These are phyloP conservation scores for Drosophila sturtevanti DNA, from an alignment of 1,140 invertebrate species.

Conservation along the genomic window DNA sequence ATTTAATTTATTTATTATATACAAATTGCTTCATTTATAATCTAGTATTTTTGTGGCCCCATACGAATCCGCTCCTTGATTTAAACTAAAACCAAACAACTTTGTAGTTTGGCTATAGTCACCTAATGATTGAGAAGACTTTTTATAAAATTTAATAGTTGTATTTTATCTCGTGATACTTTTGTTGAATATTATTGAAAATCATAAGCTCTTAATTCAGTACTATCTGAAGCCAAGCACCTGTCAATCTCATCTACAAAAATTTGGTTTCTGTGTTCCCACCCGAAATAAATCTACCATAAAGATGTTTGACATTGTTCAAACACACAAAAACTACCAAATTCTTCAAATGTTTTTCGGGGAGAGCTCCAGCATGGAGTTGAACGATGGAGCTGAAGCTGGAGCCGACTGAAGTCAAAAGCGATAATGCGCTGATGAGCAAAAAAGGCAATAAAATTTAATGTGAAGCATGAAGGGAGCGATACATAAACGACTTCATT, in stretches of 20 bases:
- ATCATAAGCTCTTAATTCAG: constrained; percentile 41
- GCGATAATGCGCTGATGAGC: constrained; percentile 43
- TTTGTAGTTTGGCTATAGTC: no score
- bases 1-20: no score
- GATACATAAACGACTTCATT: constrained; percentile 78
- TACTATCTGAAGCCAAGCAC: constrained; percentile 23
- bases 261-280: not conserved
- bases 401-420: constrained; percentile 24
- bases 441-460: constrained; percentile 78
- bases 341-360: constrained; percentile 59
- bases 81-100: no score
- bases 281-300: constrained; percentile 59
- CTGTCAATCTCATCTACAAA: constrained; percentile 30
- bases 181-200: constrained; percentile 18
- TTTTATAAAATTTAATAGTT: not conserved
- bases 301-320: constrained; percentile 72
- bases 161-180: not conserved
- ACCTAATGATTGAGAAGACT: not conserved
- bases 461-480: constrained; percentile 52
- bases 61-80: not conserved
- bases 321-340: constrained; percentile 67
- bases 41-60: no score
- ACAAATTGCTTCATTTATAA: no score
- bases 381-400: not conserved
- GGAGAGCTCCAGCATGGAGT: constrained; percentile 6